These are phyloP conservation scores for Aethina tumida DNA, from an alignment of 1,140 invertebrate species.

Conservation along the genomic window DNA sequence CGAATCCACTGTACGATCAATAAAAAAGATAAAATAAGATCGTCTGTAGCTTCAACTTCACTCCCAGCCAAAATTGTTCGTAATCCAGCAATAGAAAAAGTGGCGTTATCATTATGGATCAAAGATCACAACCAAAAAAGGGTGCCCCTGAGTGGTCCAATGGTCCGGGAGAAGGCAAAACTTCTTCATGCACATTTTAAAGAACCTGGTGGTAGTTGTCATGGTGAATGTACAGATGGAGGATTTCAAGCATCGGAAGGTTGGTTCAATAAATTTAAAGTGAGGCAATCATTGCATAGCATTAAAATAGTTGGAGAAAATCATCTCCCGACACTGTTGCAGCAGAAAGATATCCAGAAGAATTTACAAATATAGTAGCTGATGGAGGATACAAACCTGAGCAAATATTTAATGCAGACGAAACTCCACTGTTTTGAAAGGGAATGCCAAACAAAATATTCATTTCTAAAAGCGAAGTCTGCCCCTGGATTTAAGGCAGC, in stretches of 20 bases:
- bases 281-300: constrained; percentile 28
- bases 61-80: too few species aligned
- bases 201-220: constrained; percentile 1
- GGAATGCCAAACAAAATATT: constrained; percentile 32
- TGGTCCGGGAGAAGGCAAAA: neutral
- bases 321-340: constrained; percentile 22
- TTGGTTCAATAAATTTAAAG: constrained; percentile 26
- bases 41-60: too few species aligned
- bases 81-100: too few species aligned
- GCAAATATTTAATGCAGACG: constrained; percentile 17
- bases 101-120: too few species aligned
- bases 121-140: too few species aligned
- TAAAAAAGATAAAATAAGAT: too few species aligned
- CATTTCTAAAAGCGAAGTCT: constrained; percentile 32
- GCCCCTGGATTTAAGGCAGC: constrained; percentile 36
- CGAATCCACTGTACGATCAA: too few species aligned
- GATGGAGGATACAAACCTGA: constrained; percentile 22
- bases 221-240: neutral
- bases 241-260: constrained; percentile 11
- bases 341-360: constrained; percentile 19
- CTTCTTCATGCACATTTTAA: constrained; percentile 1
- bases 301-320: constrained; percentile 30
- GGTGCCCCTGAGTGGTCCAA: too few species aligned
- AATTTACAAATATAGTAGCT: constrained; percentile 25
- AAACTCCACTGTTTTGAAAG: constrained; percentile 15